phyloP scores from a whole-genome alignment of 1,140 invertebrate species.

The Zaprionus nigranus region DNA sequence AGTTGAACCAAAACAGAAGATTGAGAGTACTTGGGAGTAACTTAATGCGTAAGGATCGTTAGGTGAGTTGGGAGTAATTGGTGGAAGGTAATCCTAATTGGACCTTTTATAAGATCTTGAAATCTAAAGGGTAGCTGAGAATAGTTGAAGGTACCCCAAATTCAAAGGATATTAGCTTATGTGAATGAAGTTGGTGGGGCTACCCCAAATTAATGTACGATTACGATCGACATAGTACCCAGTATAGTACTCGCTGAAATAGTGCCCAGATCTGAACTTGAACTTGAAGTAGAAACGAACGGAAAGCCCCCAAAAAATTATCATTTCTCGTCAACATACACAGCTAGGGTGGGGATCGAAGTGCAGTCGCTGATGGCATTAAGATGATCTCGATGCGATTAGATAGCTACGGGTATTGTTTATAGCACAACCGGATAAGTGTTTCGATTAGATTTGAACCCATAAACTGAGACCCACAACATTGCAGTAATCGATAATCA shows the following conservation, averaged over 20 bases:
- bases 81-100: too few relatives aligned
- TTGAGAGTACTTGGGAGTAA: too few relatives aligned
- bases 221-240: too few relatives aligned
- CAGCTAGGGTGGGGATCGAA: not conserved
- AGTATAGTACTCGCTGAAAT: too few relatives aligned
- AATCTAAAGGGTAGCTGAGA: too few relatives aligned
- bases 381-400: conserved; percentile 48
- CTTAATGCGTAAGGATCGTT: too few relatives aligned
- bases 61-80: too few relatives aligned
- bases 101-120: too few relatives aligned
- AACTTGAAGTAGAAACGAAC: not conserved
- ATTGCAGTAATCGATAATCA: not conserved
- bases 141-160: too few relatives aligned
- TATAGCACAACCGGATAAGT: not conserved
- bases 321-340: not conserved
- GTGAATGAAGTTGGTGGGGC: too few relatives aligned
- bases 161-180: too few relatives aligned
- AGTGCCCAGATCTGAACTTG: conserved; percentile 2
- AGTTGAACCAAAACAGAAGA: too few relatives aligned
- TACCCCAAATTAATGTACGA: not conserved
- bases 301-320: not conserved
- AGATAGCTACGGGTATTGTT: conserved; percentile 22
- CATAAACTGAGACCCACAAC: not conserved
- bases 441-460: conserved; percentile 17
- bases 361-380: not conserved